These are phyloP conservation scores for Sturnira hondurensis DNA, from an alignment of 2,113 vertebrate genomes.

Conservation along the genomic window DNA sequence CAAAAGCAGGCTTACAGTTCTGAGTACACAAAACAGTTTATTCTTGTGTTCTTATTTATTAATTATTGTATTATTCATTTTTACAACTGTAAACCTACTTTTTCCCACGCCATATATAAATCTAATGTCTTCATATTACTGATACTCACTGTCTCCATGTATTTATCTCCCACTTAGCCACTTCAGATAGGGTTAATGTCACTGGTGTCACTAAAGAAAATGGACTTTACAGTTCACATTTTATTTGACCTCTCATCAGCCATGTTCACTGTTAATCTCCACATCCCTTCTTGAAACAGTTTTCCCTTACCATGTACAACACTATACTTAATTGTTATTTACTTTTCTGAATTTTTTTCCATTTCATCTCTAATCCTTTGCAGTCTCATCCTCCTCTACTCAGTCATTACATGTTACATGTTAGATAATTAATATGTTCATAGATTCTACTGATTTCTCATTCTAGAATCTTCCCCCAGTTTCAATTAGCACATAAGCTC, in stretches of 20 bases:
- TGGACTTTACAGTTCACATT: background rate
- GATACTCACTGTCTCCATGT: background rate
- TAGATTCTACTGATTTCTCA: background rate
- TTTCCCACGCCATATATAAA: background rate
- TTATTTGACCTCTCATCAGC: background rate
- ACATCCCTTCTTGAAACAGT: background rate
- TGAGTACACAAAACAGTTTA: background rate
- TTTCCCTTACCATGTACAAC: background rate
- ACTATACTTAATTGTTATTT: background rate
- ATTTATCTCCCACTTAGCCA: background rate
- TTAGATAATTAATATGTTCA: slow-evolving; percentile 17
- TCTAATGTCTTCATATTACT: background rate
- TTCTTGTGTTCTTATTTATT: background rate
- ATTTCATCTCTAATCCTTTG: background rate
- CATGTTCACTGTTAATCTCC: background rate
- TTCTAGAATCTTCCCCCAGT: background rate
- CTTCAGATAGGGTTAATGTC: background rate
- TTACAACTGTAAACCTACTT: background rate
- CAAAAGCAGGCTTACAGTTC: background rate
- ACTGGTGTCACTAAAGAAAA: background rate
- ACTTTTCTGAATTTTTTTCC: background rate
- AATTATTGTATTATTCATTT: background rate
- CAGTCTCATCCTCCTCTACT: background rate
- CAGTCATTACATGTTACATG: background rate
- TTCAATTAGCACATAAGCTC: background rate